Evolutionary conservation across 2,797 vertebrate genomes (phyloP).

Genomic region (Gallirallus australis): DNA sequence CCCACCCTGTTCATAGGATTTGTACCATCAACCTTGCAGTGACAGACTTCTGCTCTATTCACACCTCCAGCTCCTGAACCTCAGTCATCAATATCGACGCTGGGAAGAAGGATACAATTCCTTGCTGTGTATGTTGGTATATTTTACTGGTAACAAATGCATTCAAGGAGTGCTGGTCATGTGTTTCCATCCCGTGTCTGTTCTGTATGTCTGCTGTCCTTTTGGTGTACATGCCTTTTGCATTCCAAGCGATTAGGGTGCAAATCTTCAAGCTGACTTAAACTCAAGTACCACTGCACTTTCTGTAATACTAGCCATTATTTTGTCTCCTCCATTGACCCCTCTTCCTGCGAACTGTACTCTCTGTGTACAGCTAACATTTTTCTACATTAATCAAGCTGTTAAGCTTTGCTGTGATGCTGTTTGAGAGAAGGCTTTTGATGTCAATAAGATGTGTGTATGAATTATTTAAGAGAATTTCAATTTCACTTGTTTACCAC

Average conservation of each 20-base stretch:
- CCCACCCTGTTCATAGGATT: background rate
- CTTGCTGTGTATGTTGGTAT: background rate
- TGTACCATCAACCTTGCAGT: background rate
- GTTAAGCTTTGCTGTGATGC: background rate
- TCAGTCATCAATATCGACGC: rapidly evolving
- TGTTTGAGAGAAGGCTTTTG: slow-evolving; percentile 6
- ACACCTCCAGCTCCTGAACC: background rate
- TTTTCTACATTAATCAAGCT: slow-evolving; percentile 2
- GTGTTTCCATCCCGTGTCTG: background rate
- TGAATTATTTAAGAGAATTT: slow-evolving; percentile 62
- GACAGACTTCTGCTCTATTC: background rate
- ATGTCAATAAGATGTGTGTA: background rate
- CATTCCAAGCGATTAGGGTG: background rate
- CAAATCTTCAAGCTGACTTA: background rate
- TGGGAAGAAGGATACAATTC: background rate
- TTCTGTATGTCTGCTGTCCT: background rate
- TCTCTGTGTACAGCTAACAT: background rate
- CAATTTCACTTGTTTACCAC: slow-evolving; percentile 20
- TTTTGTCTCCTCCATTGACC: background rate
- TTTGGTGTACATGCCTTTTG: background rate
- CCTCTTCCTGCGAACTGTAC: background rate
- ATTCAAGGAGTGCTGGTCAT: background rate
- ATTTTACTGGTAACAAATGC: background rate
- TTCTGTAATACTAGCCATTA: background rate
- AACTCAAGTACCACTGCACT: background rate